A percentile compares a stretch with the other conserved stretches of the same genome.
These are phyloP conservation scores for Eciton burchellii DNA, from an alignment of 1,140 invertebrate species.

Conservation along the genomic window DNA sequence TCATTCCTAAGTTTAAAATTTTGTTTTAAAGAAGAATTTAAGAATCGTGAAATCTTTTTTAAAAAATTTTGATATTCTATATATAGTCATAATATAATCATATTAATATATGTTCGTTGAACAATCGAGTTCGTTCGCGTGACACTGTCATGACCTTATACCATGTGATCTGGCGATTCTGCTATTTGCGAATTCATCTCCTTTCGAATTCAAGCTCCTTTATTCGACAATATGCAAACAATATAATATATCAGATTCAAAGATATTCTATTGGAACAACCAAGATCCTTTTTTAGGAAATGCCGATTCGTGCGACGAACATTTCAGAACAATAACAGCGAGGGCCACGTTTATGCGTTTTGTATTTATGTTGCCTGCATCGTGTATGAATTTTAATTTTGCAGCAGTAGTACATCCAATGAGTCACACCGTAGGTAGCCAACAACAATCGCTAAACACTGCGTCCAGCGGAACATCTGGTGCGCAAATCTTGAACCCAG, in stretches of 20 bases:
- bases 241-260: background rate
- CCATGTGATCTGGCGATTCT: no score
- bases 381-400: slow-evolving; percentile 77
- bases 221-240: no score
- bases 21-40: no score
- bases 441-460: slow-evolving; percentile 81
- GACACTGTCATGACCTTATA: no score
- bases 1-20: no score
- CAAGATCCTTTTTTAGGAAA: background rate
- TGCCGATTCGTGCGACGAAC: background rate
- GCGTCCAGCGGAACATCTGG: slow-evolving; percentile 76
- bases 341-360: slow-evolving; percentile 41
- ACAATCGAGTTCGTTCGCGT: no score
- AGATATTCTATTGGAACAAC: background rate
- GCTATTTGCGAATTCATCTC: no score
- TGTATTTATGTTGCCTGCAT: slow-evolving; percentile 68
- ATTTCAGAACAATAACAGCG: slow-evolving; percentile 59
- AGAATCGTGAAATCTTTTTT: no score
- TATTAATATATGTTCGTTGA: no score
- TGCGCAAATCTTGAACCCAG: slow-evolving; percentile 81
- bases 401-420: slow-evolving; percentile 84
- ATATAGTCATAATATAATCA: no score
- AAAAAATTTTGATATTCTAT: no score
- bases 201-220: no score
- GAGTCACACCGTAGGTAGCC: slow-evolving; percentile 82